Evolutionary conservation across 2,888 invertebrate genomes (phyloP), one percentile per base, ranked within the genome.

Genomic region (Dioctria rufipes): DNA sequence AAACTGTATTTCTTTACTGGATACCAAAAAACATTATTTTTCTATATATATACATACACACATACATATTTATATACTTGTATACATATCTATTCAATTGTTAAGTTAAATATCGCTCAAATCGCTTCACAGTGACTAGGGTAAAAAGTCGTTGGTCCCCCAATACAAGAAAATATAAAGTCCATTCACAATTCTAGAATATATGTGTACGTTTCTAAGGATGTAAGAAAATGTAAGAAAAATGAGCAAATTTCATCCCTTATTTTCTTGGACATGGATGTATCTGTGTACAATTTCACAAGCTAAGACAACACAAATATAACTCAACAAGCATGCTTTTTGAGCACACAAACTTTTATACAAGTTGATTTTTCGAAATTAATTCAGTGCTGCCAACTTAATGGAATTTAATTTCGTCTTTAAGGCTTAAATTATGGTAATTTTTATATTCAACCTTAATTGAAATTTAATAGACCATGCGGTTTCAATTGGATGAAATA

Each of bases 281-380:
- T 39, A 25, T 25, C 25, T 25, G 25, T 25, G 25, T 25, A 25
- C 25, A 25, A 25, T 25, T 25, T 25, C 51, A 46, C 54, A 51
- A 51, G 71, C 71, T 25, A 25, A 25, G 25, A 25, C 25, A 25
- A 25, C 25, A 25, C 25, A 25, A 25, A 25, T 25, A n/a, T 25
- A 25, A 25, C 25, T 25, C 25, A 71, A 51, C 71, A 71, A 71
- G 71, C 71, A 71, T 71, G 71, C 71, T 71, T 67, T 67, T 46
- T 67, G 67, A 67, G 67, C 67, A 67, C 67, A 67, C 67, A 43
- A 43, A 67, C 46, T 67, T 46, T 67, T 46, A 25, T 25, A 46
- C 42, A 43, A 46, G 40, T 46, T 46, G 0, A 25, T 25, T 67
- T 42, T 67, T 71, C 42, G 51, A 54, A 54, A 51, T 71, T 71